Percentiles rank a stretch among this genome's conserved stretches.
Evolutionary conservation across 2,888 invertebrate genomes (phyloP).

Genomic region (Celastrina argiolus): DNA sequence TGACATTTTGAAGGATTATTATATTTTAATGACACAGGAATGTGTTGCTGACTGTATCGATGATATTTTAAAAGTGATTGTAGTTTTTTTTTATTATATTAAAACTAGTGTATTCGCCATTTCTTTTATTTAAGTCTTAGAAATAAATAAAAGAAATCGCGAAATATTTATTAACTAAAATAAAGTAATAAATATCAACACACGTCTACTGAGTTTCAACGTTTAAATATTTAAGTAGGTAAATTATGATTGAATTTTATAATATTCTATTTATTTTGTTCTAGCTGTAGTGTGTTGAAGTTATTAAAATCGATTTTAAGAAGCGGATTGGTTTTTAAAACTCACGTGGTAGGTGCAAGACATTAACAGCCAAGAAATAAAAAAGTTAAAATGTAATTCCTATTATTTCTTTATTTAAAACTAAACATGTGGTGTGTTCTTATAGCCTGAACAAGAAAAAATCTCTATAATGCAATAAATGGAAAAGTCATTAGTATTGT

Average conservation of each 20-base stretch:
- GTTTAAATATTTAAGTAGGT: background rate
- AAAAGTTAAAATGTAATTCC: no score
- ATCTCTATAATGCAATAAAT: no score
- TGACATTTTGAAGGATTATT: slow-evolving; percentile 22
- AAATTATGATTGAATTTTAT: background rate
- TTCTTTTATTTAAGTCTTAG: slow-evolving; percentile 18
- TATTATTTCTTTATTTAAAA: no score
- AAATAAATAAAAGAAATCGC: slow-evolving; percentile 10
- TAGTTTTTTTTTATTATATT: slow-evolving; percentile 55
- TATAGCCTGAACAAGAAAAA: no score
- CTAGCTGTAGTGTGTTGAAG: slow-evolving; percentile 9
- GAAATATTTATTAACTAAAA: slow-evolving; percentile 30
- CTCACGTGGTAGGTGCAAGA: background rate
- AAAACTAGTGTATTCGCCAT: slow-evolving; percentile 41
- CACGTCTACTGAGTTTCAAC: slow-evolving; percentile 11
- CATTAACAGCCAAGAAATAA: no score
- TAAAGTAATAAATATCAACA: slow-evolving; percentile 31
- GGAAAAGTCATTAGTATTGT: no score
- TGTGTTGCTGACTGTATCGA: slow-evolving; percentile 45
- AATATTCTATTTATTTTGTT: background rate
- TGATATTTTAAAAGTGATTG: slow-evolving; percentile 72
- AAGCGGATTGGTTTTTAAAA: slow-evolving; percentile 5
- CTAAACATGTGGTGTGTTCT: no score
- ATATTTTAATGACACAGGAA: slow-evolving; percentile 30
- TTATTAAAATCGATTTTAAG: background rate